These are phyloP conservation scores for Hymenochirus boettgeri DNA, from an alignment of 2,113 vertebrate genomes.

Conservation along the genomic window DNA sequence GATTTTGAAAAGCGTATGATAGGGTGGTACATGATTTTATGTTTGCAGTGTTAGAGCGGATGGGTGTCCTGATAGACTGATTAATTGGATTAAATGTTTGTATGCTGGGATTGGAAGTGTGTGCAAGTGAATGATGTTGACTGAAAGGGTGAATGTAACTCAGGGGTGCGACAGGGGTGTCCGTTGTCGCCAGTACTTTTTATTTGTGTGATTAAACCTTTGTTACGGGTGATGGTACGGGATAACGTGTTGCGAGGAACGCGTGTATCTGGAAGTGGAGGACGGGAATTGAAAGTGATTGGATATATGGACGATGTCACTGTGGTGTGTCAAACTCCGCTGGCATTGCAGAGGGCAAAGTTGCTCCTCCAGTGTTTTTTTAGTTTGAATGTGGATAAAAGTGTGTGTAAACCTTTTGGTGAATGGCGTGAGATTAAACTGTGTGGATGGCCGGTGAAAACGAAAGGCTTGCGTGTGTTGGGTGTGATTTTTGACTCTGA, in stretches of 20 bases:
- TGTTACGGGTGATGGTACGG: not conserved
- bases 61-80: not conserved
- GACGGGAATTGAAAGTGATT: not conserved
- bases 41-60: not conserved
- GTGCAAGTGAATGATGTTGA: not conserved
- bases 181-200: too few relatives aligned
- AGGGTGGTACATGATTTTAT: not conserved
- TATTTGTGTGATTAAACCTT: too few relatives aligned
- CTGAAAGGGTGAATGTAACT: not conserved
- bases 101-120: not conserved
- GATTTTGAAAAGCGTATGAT: conserved; percentile 5
- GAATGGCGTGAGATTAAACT: too few relatives aligned
- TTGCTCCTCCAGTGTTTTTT: not conserved
- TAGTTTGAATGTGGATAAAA: not conserved
- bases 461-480: too few relatives aligned
- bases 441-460: too few relatives aligned
- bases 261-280: not conserved
- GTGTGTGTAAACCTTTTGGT: not conserved
- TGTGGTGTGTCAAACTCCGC: not conserved
- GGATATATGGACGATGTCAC: conserved; percentile 2
- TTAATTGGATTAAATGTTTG: too few relatives aligned
- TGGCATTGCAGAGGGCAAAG: not conserved
- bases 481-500: too few relatives aligned
- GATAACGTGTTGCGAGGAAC: not conserved
- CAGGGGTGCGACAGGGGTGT: too few relatives aligned